A percentile compares a stretch with the other conserved stretches of the same genome.
These are phyloP conservation scores for Crotalus tigris DNA, from an alignment of 2,113 vertebrate species.

Conservation along the genomic window DNA sequence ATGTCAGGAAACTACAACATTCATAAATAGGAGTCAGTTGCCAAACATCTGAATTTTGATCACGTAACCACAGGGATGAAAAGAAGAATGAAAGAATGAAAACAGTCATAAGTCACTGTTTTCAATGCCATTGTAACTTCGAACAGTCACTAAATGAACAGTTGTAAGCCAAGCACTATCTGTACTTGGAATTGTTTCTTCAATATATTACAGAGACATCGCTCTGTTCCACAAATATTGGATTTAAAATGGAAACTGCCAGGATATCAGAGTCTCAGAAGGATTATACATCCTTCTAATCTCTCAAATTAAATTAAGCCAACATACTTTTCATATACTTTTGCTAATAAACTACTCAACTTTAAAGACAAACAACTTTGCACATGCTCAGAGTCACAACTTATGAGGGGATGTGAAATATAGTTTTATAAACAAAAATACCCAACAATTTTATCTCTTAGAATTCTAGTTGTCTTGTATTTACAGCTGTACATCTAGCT, in stretches of 20 bases:
- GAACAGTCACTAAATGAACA: neutral
- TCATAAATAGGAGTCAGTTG: neutral
- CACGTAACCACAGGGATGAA: neutral
- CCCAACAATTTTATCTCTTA: neutral
- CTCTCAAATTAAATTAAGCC: neutral
- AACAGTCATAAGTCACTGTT: neutral
- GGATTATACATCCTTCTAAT: neutral
- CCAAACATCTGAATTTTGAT: neutral
- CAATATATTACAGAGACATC: neutral
- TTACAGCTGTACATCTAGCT: neutral
- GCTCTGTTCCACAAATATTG: neutral
- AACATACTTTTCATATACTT: neutral
- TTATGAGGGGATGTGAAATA: neutral
- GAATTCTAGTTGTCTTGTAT: neutral
- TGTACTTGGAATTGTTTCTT: neutral
- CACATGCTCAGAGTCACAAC: neutral
- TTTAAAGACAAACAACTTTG: neutral
- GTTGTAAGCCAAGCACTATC: neutral
- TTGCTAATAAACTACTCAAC: neutral
- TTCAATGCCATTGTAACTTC: neutral
- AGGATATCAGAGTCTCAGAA: neutral
- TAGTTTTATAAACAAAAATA: neutral
- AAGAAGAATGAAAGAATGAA: too few relatives aligned
- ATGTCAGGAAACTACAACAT: neutral
- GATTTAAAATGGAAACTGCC: neutral